Evolutionary conservation across 2,797 vertebrate genomes (phyloP).

Genomic region (Crenuchus spilurus): DNA sequence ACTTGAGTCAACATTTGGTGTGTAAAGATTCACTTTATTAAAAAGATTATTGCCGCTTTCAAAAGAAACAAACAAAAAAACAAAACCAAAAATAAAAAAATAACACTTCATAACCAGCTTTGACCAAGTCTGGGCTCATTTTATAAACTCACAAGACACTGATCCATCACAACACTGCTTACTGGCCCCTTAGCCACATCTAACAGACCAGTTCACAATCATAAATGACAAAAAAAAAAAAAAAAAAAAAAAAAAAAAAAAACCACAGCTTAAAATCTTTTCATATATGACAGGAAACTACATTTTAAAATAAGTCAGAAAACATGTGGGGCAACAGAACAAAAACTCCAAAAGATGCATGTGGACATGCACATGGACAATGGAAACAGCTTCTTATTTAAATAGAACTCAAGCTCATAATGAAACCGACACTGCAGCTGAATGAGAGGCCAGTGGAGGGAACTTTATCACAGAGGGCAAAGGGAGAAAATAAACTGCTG

Average conservation of each 20-base stretch:
- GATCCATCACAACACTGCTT: constrained; percentile 39
- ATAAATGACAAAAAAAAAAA: too few species aligned
- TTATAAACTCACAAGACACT: constrained; percentile 39
- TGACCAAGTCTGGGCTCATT: constrained; percentile 45
- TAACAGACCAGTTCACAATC: constrained; percentile 41
- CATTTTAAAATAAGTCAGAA: not conserved
- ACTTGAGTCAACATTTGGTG: not conserved
- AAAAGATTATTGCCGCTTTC: constrained; percentile 51
- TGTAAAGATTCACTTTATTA: constrained; percentile 57
- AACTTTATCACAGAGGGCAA: not conserved
- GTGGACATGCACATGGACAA: not conserved
- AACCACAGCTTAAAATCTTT: constrained; percentile 46
- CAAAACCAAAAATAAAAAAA: not conserved
- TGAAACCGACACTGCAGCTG: not conserved
- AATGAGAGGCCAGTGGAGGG: not conserved
- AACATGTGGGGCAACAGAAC: not conserved
- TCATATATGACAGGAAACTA: not conserved
- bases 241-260: too few species aligned
- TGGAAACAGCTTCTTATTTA: not conserved
- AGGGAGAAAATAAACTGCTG: not conserved
- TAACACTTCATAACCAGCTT: not conserved
- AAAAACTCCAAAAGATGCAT: not conserved
- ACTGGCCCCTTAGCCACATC: constrained; percentile 33
- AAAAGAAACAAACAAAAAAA: constrained; percentile 23
- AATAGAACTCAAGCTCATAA: not conserved